Evolutionary conservation across 1,140 invertebrate species (phyloP).

Genomic region (Drosophila ananassae): DNA sequence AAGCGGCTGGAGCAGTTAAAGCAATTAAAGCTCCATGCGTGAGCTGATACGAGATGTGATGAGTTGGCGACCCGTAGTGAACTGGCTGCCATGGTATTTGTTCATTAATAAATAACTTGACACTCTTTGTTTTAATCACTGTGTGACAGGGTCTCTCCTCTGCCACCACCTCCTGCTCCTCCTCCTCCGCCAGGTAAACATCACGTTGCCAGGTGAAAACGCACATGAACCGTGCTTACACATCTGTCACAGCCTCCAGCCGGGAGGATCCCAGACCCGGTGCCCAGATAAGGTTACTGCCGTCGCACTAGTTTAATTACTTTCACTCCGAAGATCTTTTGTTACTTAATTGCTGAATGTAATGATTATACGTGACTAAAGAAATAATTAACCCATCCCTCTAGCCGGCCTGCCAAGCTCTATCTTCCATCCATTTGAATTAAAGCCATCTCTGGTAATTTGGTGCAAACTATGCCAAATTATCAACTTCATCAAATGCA

Average conservation of each 20-base stretch:
- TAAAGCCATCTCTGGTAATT: neutral
- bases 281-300: conserved; percentile 50
- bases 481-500: conserved; percentile 6
- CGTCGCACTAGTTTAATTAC: conserved; percentile 39
- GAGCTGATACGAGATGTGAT: conserved; percentile 11
- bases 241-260: conserved; percentile 38
- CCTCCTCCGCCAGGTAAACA: conserved; percentile 3
- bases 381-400: conserved; percentile 7
- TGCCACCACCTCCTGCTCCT: neutral
- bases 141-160: conserved; percentile 3
- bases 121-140: conserved; percentile 71
- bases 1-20: conserved; percentile 5
- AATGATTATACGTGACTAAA: conserved; percentile 27
- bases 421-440: neutral
- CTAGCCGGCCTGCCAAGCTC: neutral
- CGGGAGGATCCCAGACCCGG: conserved; percentile 30
- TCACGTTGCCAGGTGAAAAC: conserved; percentile 45
- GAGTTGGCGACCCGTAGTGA: conserved; percentile 36
- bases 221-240: conserved; percentile 39
- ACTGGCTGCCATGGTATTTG: conserved; percentile 54
- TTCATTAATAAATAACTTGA: conserved; percentile 78
- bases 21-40: conserved; percentile 21
- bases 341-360: conserved; percentile 29
- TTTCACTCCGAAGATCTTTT: conserved; percentile 20
- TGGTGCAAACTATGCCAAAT: conserved; percentile 1